Base-by-base conservation (phyloP, 2,888 invertebrate genomes). In the Lepidocyrtoides sp. region DNA sequence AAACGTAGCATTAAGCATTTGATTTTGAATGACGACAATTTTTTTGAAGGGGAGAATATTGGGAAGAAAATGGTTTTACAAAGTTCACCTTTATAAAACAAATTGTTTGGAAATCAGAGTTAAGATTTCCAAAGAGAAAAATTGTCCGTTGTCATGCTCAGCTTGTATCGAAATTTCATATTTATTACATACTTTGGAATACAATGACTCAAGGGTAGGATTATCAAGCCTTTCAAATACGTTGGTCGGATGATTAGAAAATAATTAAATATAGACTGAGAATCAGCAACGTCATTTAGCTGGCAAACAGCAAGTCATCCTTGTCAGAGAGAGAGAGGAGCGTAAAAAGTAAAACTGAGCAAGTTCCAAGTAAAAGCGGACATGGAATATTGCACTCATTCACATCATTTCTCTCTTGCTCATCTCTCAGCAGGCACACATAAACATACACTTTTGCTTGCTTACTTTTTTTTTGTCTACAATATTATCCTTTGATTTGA, bases 391-490 rank as follows among this genome's bases (percentile, higher is more conserved):
- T 51, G 84, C 69, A 69, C 84, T 69, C 60, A 23, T 44, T 26
- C 54, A 32, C 79, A 36, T 60, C 23, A 26, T 54, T 77, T 26
- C 60, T 60, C 60, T 17, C 60, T 60, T 26, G 23, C 51, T 29
- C 51, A 29, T 32, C 41, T 57, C 48, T 26, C 20, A 48, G 5
- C 2, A 54, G 60, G 10, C 3, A 44, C 75, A 75, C 77, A 77
- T 48, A 77, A 8, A 63, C 79, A 63, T 48, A 29, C 23, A 77
- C 72, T 75, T 32, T 66, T 66, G 44, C 48, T 54, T 79, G 79
- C 87, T 66, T 66, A 79, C 83, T 63, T 82, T 86, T 66, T 69
- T 69, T 69, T 75, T 86, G 77, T 89, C 77, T 86, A 77, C 48
- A 23, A 12, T 81, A 57, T 57, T 20, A 10, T 29, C 48, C 51